A percentile compares a stretch with the other conserved stretches of the same genome.
Evolutionary conservation across 2,888 invertebrate genomes (phyloP).

Genomic region (Lepidochrysops patricia): DNA sequence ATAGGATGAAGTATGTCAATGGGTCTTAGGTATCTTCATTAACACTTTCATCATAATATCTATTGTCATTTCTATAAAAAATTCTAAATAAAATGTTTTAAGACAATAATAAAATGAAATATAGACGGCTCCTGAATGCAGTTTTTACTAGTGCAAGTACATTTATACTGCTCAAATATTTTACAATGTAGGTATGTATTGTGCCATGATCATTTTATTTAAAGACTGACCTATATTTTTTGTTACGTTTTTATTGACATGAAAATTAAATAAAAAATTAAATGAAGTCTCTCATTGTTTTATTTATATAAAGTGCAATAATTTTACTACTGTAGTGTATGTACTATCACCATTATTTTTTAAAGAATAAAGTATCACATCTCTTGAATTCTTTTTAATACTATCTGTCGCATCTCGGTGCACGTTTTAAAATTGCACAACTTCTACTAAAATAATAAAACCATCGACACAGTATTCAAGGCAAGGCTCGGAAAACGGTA

Average conservation of each 20-base stretch:
- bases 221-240: constrained; percentile 9
- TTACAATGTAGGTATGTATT: background rate
- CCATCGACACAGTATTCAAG: too few relatives aligned
- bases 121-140: too few relatives aligned
- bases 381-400: background rate
- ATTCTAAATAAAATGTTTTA: background rate
- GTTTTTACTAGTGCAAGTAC: background rate
- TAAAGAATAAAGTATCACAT: background rate
- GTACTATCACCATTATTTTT: background rate
- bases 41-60: too few relatives aligned
- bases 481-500: too few relatives aligned
- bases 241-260: constrained; percentile 8
- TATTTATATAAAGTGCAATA: background rate
- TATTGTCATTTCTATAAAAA: too few relatives aligned
- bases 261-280: background rate
- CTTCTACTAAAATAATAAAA: too few relatives aligned
- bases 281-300: background rate
- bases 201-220: constrained; percentile 5
- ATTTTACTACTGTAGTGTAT: background rate
- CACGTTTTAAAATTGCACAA: background rate
- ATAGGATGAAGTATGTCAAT: too few relatives aligned
- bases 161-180: constrained; percentile 3
- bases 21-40: too few relatives aligned
- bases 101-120: background rate
- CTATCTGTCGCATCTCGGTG: background rate